Evolutionary conservation across 2,797 vertebrate genomes (phyloP).

Genomic region (Labroides dimidiatus): DNA sequence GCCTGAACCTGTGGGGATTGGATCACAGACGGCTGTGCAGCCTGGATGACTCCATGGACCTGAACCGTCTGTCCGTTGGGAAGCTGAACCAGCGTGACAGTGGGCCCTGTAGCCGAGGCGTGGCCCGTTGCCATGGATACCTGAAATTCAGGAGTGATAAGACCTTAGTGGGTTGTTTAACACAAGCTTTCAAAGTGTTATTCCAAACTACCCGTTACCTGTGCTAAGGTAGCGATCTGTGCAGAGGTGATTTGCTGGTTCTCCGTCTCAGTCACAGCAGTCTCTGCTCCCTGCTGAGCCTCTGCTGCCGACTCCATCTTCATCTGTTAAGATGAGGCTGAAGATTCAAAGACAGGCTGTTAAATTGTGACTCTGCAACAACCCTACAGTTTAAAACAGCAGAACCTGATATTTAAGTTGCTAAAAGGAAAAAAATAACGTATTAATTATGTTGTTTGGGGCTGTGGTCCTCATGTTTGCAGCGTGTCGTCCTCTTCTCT

Average conservation of each 20-base stretch:
- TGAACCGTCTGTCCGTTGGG: slow-evolving; percentile 97
- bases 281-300: slow-evolving; percentile 92
- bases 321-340: slow-evolving; percentile 89
- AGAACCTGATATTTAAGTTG: no score
- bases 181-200: no score
- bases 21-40: slow-evolving; percentile 96
- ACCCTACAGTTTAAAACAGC: no score
- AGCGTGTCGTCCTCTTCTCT: no score
- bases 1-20: slow-evolving; percentile 97
- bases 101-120: slow-evolving; percentile 86
- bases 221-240: slow-evolving; percentile 94
- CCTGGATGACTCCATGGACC: slow-evolving; percentile 97
- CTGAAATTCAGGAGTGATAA: slow-evolving; percentile 46
- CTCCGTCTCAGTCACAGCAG: slow-evolving; percentile 92
- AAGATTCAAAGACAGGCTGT: slow-evolving; percentile 3
- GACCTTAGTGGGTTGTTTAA: background rate
- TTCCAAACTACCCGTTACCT: slow-evolving; percentile 79
- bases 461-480: no score
- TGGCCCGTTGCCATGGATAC: slow-evolving; percentile 76
- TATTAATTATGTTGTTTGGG: no score
- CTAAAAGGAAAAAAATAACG: no score
- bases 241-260: slow-evolving; percentile 92
- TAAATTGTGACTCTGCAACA: background rate
- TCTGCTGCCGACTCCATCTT: slow-evolving; percentile 96
- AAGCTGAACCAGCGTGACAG: slow-evolving; percentile 94